phyloP scores from a whole-genome alignment of 2,113 vertebrate species.

The Bungarus multicinctus region DNA sequence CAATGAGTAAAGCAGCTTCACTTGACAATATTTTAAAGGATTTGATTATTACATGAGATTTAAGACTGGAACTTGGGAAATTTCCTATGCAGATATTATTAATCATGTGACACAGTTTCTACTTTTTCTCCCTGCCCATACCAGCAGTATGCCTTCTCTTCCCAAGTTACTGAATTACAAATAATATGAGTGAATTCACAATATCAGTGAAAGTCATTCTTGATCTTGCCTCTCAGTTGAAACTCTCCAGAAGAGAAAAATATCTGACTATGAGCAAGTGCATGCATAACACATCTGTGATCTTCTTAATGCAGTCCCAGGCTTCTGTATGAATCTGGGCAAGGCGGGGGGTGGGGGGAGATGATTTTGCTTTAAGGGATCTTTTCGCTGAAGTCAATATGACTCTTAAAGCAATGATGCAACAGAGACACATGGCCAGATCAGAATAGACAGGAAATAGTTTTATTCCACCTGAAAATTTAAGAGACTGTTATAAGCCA shows the following conservation, averaged over 20 bases:
- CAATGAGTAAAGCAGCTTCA: not conserved
- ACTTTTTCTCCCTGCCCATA: not conserved
- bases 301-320: not conserved
- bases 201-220: not conserved
- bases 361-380: not conserved
- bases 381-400: not conserved
- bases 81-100: not conserved
- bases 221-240: not conserved
- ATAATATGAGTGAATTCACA: not conserved
- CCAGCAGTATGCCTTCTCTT: not conserved
- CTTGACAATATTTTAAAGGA: not conserved
- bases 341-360: not conserved
- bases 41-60: not conserved
- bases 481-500: not conserved
- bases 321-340: not conserved
- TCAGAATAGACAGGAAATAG: not conserved
- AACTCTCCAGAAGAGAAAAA: not conserved
- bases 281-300: not conserved
- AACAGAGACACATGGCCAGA: not conserved
- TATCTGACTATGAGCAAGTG: not conserved
- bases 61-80: not conserved
- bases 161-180: not conserved
- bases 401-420: not conserved
- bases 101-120: not conserved
- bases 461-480: not conserved